Base-by-base conservation (phyloP, 2,797 vertebrate species). In the Eulemur mongoz region DNA sequence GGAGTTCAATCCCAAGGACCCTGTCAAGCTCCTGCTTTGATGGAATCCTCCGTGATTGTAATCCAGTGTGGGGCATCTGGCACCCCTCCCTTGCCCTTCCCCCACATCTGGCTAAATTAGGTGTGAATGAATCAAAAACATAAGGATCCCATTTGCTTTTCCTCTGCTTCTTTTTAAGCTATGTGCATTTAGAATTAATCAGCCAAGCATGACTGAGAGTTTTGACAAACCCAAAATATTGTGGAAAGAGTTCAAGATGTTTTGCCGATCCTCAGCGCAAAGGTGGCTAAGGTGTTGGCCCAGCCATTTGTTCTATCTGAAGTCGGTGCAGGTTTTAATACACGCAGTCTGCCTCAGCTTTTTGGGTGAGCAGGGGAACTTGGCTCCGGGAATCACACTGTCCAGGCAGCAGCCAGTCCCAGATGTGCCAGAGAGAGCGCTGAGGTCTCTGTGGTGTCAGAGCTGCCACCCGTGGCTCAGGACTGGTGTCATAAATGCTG, bases 41-140 rank as follows among this genome's bases (percentile, higher is more conserved):
- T 9, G 45, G 54, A 70, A 67, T 45, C 57, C 63, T 93, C 40
- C 4, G 0, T 70, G 78, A 76, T 69, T 27, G 1, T 45, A 67
- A 78, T 65, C 25, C 27, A 94, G 87, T 78, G 25, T 65, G 43
- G 35, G 84, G 80, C 89, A 88, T 97, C 96, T 94, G 92, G 89
- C 38, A 5, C 80, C 73, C 61, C 14, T 63, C 93, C 72, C 54
- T 32, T 40, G 1, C 35, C 78, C 32, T 87, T 45, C 50, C 75
- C 45, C 48, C 50, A 95, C 93, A 96, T 84, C 79, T 97, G 96
- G 94, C 78, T 90, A 90, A 95, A 95, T 95, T 96, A 97, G 96
- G 96, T 98, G 97, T 97, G 95, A 98, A 98, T 91, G 83, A 97
- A 97, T 92, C 38, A 93, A 91, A 96, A 93, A 59, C 97, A 97